Evolutionary conservation across 2,797 vertebrate species (phyloP).

Genomic region (Tarsius wallacei): DNA sequence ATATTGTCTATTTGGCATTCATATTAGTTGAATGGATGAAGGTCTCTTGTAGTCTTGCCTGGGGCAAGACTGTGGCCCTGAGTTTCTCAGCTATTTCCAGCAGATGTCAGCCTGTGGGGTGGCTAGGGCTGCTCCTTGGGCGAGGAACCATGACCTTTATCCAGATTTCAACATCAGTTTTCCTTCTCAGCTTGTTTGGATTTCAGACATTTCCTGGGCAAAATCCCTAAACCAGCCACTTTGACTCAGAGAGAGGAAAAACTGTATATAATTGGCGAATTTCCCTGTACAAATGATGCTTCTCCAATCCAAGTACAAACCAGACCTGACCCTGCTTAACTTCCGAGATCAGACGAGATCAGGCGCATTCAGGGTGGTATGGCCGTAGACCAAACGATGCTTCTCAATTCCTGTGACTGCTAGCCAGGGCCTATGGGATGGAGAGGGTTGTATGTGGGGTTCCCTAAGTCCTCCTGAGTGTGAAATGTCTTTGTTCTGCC

Average conservation of each 20-base stretch:
- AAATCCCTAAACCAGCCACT: conserved; percentile 46
- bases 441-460: conserved; percentile 81
- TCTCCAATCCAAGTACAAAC: neutral
- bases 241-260: conserved; percentile 70
- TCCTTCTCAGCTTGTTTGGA: conserved; percentile 70
- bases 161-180: conserved; percentile 69
- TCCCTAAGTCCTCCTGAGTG: conserved; percentile 71
- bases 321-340: no score
- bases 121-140: conserved; percentile 65
- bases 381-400: neutral
- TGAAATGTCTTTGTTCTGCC: conserved; percentile 80
- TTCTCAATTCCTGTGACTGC: conserved; percentile 58
- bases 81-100: conserved; percentile 60
- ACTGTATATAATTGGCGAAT: conserved; percentile 59
- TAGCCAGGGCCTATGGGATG: neutral
- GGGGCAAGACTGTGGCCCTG: neutral
- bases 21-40: neutral
- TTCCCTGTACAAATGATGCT: conserved; percentile 66
- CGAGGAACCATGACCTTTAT: conserved; percentile 61
- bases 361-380: no score
- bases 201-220: conserved; percentile 68
- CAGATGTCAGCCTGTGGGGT: neutral
- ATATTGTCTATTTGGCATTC: neutral
- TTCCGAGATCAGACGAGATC: no score
- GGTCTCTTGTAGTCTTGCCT: neutral